Base-by-base conservation (phyloP, 2,888 invertebrate species). In the Bombylius major region DNA sequence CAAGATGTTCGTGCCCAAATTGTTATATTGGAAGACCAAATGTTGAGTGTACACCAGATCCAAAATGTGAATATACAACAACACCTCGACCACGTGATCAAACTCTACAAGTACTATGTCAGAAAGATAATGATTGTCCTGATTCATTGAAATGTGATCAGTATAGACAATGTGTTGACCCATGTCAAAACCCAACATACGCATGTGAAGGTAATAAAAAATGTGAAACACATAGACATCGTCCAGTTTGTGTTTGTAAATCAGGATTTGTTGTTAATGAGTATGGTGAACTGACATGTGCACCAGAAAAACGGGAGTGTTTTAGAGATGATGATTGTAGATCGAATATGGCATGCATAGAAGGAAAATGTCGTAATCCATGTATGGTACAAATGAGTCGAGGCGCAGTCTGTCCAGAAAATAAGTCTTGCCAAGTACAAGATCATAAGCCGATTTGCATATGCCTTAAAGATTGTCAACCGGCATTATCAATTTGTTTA, bases 191-290 rank as follows among this genome's bases (percentile, higher is more conserved):
- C 62, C 79, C 81, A 42, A 78, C 80, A 61, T 81, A 84, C 66
- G 81, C 80, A 63, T 93, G 93, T 71, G 83, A 82, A 63, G 79
- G 82, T 64, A 88, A 89, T 72, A 92, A 92, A 72, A 86, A 85
- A 73, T 94, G 94, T 73, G 88, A 89, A 77, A 91, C 91, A 42
- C 83, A 88, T 64, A 83, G 85, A 66, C 93, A 93, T 71, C 79
- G 81, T 66, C 87, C 92, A 0, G 83, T 87, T 59, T 94, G 94
- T 75, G 87, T 91, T 34, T 94, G 93, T 75, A 88, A 89, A 68
- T 85, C 86, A 67, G 90, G 91, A 56, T 91, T 92, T 69, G 85
- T 90, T 61, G 83, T 93, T 51, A 93, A 89, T 71, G 91, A 91
- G 69, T 81, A 81, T 65, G 91, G 92, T 54, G 92, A 92, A 70